A percentile compares a stretch with the other conserved stretches of the same genome.
Evolutionary conservation across 1,140 invertebrate species (phyloP).

Genomic region (Drosophila tani): DNA sequence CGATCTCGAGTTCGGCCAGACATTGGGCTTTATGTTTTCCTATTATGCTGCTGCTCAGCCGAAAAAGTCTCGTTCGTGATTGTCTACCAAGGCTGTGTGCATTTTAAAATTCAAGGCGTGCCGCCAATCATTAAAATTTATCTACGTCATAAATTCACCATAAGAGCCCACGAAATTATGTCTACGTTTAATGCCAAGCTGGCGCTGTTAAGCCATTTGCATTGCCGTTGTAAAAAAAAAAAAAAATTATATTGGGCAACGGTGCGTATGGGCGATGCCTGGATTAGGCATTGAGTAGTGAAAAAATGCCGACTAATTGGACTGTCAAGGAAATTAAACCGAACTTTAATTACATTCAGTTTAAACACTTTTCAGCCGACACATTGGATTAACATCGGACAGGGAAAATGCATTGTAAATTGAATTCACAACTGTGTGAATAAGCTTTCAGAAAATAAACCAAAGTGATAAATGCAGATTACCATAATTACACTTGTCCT

Average conservation of each 20-base stretch:
- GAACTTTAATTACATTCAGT: constrained; percentile 22
- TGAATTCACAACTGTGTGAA: constrained; percentile 1
- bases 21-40: constrained; percentile 58
- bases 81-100: constrained; percentile 58
- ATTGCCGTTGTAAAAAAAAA: constrained; percentile 19
- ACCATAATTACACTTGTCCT: neutral
- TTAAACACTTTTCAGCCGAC: neutral
- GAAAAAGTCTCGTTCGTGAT: constrained; percentile 24
- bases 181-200: constrained; percentile 25
- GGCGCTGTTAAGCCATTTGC: constrained; percentile 8
- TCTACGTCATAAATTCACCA: constrained; percentile 72
- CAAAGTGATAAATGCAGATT: constrained; percentile 14
- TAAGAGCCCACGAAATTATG: constrained; percentile 31
- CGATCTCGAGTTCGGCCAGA: constrained; percentile 35
- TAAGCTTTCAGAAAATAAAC: constrained; percentile 4
- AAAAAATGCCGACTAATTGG: constrained; percentile 28
- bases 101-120: constrained; percentile 77
- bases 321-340: constrained; percentile 30
- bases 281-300: neutral
- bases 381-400: constrained; percentile 11
- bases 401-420: constrained; percentile 4
- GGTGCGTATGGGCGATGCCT: constrained; percentile 16
- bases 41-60: constrained; percentile 13
- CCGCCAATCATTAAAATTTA: constrained; percentile 68
- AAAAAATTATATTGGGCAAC: constrained; percentile 12